These are phyloP conservation scores for Suricata suricatta DNA, from an alignment of 2,113 vertebrate genomes.

Conservation along the genomic window DNA sequence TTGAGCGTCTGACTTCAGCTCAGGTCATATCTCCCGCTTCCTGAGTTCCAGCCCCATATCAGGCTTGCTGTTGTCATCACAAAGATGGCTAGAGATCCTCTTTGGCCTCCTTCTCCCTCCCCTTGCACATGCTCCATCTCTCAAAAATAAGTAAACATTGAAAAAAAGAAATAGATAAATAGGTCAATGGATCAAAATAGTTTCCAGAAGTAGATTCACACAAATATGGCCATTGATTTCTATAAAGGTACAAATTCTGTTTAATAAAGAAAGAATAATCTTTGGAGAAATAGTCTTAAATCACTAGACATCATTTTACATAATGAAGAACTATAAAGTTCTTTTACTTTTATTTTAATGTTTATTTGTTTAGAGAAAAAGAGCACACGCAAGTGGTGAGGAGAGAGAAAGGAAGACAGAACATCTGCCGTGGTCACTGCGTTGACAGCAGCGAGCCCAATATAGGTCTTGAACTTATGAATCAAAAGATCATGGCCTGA, in stretches of 20 bases:
- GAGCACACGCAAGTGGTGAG: too few species aligned
- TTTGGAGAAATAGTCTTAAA: not conserved
- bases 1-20: not conserved
- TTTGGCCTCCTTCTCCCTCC: too few species aligned
- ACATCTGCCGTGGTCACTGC: too few species aligned
- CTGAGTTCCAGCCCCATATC: not conserved
- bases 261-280: not conserved
- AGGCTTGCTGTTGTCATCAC: not conserved
- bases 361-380: too few species aligned
- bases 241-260: not conserved
- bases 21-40: not conserved
- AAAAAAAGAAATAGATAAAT: not conserved
- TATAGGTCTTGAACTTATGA: too few species aligned
- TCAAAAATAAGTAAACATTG: not conserved
- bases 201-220: not conserved
- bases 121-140: not conserved
- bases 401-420: too few species aligned
- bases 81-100: too few species aligned
- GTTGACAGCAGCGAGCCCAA: too few species aligned
- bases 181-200: not conserved
- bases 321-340: not conserved
- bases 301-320: not conserved
- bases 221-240: not conserved
- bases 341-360: not conserved
- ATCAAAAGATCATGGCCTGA: too few species aligned